phyloP scores from a whole-genome alignment of 2,797 vertebrate genomes.

The Eulemur albifrons region DNA sequence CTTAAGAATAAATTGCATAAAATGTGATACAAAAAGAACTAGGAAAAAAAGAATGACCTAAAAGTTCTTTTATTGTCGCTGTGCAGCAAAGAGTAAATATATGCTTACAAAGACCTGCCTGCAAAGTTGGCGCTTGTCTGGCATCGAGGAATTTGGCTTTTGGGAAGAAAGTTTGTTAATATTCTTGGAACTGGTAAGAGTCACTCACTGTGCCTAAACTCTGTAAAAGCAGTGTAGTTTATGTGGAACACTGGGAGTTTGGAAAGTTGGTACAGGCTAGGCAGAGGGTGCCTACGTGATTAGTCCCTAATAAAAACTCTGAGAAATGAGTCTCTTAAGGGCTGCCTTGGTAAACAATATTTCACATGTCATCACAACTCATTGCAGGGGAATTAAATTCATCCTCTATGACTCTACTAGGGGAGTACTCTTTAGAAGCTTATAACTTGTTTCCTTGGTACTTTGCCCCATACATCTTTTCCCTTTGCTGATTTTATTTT shows the following conservation, averaged over 20 bases:
- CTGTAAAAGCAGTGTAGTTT: background rate
- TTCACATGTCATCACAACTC: background rate
- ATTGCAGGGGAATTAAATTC: background rate
- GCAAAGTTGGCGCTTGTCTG: background rate
- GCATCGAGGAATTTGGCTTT: background rate
- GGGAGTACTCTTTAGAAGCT: background rate
- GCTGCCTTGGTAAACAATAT: background rate
- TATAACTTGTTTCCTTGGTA: background rate
- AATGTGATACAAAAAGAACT: background rate
- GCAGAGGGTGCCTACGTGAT: background rate
- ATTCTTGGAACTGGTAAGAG: background rate
- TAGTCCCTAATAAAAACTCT: background rate
- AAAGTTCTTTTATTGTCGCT: background rate
- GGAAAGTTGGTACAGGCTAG: background rate
- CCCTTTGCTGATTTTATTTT: background rate
- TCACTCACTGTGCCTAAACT: background rate
- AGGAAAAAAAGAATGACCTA: background rate
- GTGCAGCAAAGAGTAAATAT: background rate
- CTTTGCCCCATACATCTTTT: background rate
- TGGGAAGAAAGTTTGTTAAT: background rate
- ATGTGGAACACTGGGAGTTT: background rate
- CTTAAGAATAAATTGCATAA: background rate
- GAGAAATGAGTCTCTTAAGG: background rate
- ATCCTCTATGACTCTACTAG: background rate
- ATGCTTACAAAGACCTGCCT: background rate